These are phyloP conservation scores for Pollenia labialis DNA, from an alignment of 2,888 invertebrate species.

Conservation along the genomic window DNA sequence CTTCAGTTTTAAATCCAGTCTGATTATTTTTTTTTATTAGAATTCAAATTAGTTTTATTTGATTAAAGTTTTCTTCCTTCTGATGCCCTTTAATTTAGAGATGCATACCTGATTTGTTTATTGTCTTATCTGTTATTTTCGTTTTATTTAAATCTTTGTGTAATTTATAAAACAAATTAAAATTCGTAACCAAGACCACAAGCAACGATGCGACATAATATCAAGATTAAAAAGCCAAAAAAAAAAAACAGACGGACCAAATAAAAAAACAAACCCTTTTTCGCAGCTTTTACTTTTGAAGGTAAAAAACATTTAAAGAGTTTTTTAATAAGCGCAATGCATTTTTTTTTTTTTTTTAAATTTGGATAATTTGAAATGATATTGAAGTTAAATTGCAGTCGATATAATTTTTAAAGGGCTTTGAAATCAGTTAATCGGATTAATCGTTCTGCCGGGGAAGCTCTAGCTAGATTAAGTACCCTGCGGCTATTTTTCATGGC, in stretches of 20 bases:
- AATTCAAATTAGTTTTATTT: constrained; percentile 9
- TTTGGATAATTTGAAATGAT: no score
- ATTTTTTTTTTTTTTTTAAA: no score
- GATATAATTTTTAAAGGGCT: no score
- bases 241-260: constrained; percentile 17
- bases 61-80: not conserved
- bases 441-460: no score
- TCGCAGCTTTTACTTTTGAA: constrained; percentile 29
- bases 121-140: constrained; percentile 49
- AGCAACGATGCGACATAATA: constrained; percentile 39
- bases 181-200: constrained; percentile 56
- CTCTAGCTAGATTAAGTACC: no score
- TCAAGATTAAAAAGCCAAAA: constrained; percentile 55
- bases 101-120: not conserved
- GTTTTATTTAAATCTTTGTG: constrained; percentile 54
- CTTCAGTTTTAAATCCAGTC: not conserved
- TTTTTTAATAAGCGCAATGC: not conserved
- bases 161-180: constrained; percentile 72
- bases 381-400: no score
- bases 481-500: no score
- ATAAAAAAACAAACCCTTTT: constrained; percentile 17
- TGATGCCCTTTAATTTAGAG: not conserved
- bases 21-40: not conserved
- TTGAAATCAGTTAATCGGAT: no score
- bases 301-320: constrained; percentile 28